These are phyloP conservation scores for Dendrocincla tyrannina DNA, from an alignment of 2,797 vertebrate species.

Conservation along the genomic window DNA sequence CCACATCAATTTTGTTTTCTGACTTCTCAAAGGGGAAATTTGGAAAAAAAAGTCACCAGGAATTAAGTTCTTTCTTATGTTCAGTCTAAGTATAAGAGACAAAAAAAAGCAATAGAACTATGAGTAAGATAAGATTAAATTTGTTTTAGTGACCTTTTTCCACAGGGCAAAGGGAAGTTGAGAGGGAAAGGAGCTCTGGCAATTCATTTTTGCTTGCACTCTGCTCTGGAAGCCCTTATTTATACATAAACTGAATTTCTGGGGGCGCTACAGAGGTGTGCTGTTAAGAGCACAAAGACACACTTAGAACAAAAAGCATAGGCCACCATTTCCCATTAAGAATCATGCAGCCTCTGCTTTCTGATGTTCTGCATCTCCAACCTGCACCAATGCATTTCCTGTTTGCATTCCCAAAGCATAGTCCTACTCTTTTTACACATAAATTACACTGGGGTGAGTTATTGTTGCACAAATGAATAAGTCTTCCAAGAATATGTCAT, in stretches of 20 bases:
- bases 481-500: conserved; percentile 30
- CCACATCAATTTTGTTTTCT: background rate
- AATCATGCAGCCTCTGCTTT: background rate
- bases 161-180: accelerated
- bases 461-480: background rate
- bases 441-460: background rate
- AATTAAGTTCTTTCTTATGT: background rate
- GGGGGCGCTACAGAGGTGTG: background rate
- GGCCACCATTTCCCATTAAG: background rate
- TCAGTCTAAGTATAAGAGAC: background rate
- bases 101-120: background rate
- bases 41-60: background rate
- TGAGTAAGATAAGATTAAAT: background rate
- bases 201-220: background rate
- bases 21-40: background rate
- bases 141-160: background rate
- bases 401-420: background rate
- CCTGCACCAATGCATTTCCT: background rate
- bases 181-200: background rate
- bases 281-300: background rate
- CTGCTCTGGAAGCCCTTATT: background rate
- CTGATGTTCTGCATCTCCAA: background rate
- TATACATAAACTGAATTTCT: background rate
- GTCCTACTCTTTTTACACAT: background rate
- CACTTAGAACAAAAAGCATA: background rate